These are phyloP conservation scores for Agapostemon virescens DNA, from an alignment of 2,888 invertebrate species.

Conservation along the genomic window DNA sequence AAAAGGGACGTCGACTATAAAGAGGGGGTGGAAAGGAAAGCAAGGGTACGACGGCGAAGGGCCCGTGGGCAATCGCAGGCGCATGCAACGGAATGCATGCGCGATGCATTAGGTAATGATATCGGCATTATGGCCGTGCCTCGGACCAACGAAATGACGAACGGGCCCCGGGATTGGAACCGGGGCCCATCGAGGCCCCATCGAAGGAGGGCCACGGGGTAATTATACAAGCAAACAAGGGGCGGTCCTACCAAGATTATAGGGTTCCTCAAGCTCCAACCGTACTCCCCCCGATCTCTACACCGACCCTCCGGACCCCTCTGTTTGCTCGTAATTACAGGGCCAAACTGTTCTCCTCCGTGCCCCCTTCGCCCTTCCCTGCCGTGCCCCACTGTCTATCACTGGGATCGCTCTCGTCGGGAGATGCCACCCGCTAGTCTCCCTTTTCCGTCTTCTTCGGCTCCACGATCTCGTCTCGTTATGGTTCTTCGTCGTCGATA, in stretches of 20 bases:
- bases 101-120: conserved; percentile 75
- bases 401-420: conserved; percentile 28
- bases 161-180: conserved; percentile 71
- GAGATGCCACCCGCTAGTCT: conserved; percentile 68
- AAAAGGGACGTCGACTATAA: not conserved
- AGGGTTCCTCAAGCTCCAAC: conserved; percentile 68
- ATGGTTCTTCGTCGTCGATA: conserved; percentile 25
- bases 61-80: conserved; percentile 39
- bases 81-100: conserved; percentile 63
- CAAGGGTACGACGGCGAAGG: not conserved
- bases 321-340: conserved; percentile 77
- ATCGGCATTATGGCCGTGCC: conserved; percentile 74
- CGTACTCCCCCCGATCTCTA: conserved; percentile 21
- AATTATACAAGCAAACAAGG: conserved; percentile 79
- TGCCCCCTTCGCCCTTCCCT: conserved; percentile 39
- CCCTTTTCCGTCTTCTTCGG: conserved; percentile 56
- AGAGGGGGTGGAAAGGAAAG: not conserved
- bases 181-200: conserved; percentile 67
- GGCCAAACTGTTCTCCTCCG: conserved; percentile 72
- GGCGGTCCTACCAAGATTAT: conserved; percentile 77
- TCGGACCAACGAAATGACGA: conserved; percentile 68
- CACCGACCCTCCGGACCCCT: conserved; percentile 56
- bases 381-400: conserved; percentile 25
- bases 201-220: conserved; percentile 75
- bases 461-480: conserved; percentile 1